Conservation (phyloP, 2,888 invertebrate genomes). For the Caenorhabditis uteleia region DNA sequence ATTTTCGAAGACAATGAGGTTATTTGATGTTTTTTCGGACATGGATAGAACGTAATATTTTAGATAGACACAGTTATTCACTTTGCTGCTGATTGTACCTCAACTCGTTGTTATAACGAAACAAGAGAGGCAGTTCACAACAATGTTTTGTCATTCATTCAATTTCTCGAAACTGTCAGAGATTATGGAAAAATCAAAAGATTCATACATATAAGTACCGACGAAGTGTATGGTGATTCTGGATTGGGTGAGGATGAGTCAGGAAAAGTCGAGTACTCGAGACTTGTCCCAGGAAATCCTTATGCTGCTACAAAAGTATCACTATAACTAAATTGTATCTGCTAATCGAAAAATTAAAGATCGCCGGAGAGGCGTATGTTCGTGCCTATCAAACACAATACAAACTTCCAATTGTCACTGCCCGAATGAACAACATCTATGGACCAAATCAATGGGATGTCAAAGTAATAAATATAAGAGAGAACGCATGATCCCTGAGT, state of each 20-base stretch:
- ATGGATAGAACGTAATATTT: not conserved
- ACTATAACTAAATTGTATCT: not conserved
- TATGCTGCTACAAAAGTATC: slow-evolving; percentile 66
- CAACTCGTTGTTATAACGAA: slow-evolving; percentile 65
- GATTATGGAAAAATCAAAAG: slow-evolving; percentile 57
- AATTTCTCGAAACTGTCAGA: slow-evolving; percentile 60
- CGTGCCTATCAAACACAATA: slow-evolving; percentile 54
- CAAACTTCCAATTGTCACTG: slow-evolving; percentile 61
- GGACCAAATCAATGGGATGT: slow-evolving; percentile 69
- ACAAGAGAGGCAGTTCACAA: slow-evolving; percentile 65
- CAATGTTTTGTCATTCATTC: slow-evolving; percentile 64
- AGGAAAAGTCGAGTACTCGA: slow-evolving; percentile 57
- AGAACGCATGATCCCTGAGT: not conserved
- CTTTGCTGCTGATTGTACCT: slow-evolving; percentile 69
- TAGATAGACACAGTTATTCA: slow-evolving; percentile 68
- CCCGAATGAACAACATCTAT: slow-evolving; percentile 68
- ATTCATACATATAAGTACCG: slow-evolving; percentile 67
- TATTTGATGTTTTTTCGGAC: not conserved
- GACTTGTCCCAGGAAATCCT: slow-evolving; percentile 64
- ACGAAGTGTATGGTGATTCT: slow-evolving; percentile 69
- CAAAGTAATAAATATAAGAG: too few species aligned
- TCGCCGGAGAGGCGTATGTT: slow-evolving; percentile 64
- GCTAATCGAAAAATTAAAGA: slow-evolving; percentile 41
- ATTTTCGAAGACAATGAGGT: slow-evolving; percentile 58
- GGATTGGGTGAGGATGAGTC: slow-evolving; percentile 58